phyloP scores from a whole-genome alignment of 2,113 vertebrate genomes.

The Trinectes maculatus region DNA sequence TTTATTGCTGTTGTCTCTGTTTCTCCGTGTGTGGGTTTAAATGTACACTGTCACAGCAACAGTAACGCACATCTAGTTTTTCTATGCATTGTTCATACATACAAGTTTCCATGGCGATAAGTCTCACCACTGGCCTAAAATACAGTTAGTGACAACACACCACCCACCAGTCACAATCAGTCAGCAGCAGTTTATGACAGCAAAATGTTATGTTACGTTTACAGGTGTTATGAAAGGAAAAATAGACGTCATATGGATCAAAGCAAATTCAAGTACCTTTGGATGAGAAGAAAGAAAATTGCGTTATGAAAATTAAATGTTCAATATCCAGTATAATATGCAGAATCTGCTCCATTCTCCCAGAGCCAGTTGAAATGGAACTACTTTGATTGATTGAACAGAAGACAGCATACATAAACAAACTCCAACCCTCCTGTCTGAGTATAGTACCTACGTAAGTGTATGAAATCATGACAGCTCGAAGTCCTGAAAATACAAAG shows the following conservation, averaged over 20 bases:
- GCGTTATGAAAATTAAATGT: no score
- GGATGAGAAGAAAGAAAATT: no score
- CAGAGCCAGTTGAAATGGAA: background rate
- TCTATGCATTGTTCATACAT: background rate
- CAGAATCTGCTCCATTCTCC: background rate
- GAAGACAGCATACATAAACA: background rate
- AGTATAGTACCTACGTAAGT: background rate
- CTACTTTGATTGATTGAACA: background rate
- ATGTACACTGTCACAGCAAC: background rate
- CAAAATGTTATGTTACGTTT: no score
- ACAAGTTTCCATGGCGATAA: conserved; percentile 43
- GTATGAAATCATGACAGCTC: background rate
- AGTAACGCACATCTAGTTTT: background rate
- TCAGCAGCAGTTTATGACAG: background rate
- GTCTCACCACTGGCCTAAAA: background rate
- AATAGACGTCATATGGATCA: no score
- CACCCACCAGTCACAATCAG: conserved; percentile 1
- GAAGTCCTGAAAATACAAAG: background rate
- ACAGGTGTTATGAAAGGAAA: no score
- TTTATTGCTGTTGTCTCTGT: background rate
- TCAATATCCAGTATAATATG: background rate
- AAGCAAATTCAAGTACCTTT: background rate
- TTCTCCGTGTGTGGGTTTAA: background rate
- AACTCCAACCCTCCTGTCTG: background rate
- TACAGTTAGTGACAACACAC: conserved; percentile 10